Conservation (phyloP, 2,888 invertebrate genomes). For the Ephialtes manifestator region DNA sequence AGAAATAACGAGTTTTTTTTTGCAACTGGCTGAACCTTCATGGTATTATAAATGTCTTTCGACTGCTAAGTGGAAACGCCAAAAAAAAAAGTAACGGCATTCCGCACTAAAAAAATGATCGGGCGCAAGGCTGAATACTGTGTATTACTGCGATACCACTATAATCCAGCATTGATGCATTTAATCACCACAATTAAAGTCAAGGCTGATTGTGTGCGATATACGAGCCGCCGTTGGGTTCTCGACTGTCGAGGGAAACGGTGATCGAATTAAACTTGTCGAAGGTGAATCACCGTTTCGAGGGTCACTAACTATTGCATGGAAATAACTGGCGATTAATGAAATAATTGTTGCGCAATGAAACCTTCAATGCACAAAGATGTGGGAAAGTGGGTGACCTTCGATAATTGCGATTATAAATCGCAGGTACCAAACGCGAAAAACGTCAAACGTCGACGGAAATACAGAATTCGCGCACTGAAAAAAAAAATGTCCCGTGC, state of each 20-base stretch:
- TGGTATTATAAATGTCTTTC: not conserved
- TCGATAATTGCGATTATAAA: not conserved
- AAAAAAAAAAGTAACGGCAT: not conserved
- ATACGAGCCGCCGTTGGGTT: not conserved
- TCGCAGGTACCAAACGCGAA: not conserved
- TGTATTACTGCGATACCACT: slow-evolving; percentile 5
- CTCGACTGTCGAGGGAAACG: not conserved
- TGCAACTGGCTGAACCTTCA: slow-evolving; percentile 3
- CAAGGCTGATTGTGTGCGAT: slow-evolving; percentile 39
- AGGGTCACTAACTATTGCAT: not conserved
- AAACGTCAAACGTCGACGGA: too few relatives aligned
- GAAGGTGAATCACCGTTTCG: slow-evolving; percentile 26
- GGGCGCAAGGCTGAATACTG: slow-evolving; percentile 27
- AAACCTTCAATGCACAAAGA: not conserved
- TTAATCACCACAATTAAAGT: slow-evolving; percentile 50
- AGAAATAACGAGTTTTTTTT: too few relatives aligned
- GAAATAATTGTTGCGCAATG: slow-evolving; percentile 1
- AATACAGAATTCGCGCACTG: too few relatives aligned
- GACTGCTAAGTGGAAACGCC: not conserved
- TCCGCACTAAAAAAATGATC: slow-evolving; percentile 4
- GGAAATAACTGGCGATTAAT: not conserved
- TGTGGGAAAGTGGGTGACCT: slow-evolving; percentile 6
- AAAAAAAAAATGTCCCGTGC: too few relatives aligned
- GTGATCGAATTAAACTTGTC: slow-evolving; percentile 4
- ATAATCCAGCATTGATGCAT: slow-evolving; percentile 3